Evolutionary conservation across 2,888 invertebrate species (phyloP).

Genomic region (Latrodectus elegans): DNA sequence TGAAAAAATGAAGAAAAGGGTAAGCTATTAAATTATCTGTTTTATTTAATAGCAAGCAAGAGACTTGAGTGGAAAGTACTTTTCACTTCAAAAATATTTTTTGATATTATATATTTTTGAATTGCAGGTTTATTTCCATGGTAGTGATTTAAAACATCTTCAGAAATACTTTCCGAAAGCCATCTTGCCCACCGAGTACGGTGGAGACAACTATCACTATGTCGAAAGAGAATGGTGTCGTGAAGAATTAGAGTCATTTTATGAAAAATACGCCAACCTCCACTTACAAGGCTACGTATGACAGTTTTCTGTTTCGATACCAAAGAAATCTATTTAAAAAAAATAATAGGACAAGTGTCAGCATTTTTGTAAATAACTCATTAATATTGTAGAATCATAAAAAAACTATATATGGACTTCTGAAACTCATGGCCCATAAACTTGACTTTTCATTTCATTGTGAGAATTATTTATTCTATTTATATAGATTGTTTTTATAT

Average conservation of each 20-base stretch:
- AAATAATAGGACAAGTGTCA: no score
- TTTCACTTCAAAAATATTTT: neutral
- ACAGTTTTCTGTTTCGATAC: neutral
- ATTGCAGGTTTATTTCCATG: constrained; percentile 52
- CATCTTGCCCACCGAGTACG: constrained; percentile 42
- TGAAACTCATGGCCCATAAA: no score
- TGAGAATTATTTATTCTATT: no score
- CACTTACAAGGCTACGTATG: constrained; percentile 6
- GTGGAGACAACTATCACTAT: constrained; percentile 21
- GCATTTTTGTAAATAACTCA: no score
- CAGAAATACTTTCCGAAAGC: constrained; percentile 53
- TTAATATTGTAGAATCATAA: no score
- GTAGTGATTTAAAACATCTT: constrained; percentile 33
- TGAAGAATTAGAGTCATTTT: constrained; percentile 8
- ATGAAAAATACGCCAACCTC: constrained; percentile 11
- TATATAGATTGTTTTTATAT: no score
- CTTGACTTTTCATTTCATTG: no score
- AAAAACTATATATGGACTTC: no score
- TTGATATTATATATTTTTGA: neutral
- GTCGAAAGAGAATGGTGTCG: constrained; percentile 3
- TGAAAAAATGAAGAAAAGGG: constrained; percentile 56
- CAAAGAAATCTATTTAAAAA: no score
- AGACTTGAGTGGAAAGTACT: neutral
- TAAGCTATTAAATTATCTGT: constrained; percentile 15
- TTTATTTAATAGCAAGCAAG: neutral